phyloP scores from a whole-genome alignment of 2,888 invertebrate species.

The Spodoptera exigua region DNA sequence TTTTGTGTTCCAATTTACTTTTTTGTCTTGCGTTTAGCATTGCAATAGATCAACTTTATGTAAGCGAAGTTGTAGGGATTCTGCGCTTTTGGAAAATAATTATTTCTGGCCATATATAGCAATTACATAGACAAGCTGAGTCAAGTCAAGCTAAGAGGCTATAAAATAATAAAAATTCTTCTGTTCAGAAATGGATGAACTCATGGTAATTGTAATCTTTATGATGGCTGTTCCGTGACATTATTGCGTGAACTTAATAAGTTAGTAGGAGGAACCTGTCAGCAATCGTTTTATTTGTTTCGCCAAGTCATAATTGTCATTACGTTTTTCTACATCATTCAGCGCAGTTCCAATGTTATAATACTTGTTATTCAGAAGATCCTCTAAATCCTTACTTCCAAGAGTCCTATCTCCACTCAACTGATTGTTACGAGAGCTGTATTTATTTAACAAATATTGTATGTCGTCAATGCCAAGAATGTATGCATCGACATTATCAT shows the following conservation, averaged over 20 bases:
- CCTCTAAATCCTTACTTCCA: constrained; percentile 20
- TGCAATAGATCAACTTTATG: too few relatives aligned
- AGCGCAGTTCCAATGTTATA: constrained; percentile 15
- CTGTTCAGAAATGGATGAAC: too few relatives aligned
- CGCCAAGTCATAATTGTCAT: constrained; percentile 4
- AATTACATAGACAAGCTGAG: too few relatives aligned
- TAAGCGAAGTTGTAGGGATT: too few relatives aligned
- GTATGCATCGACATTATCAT: constrained; percentile 63
- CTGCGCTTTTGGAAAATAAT: too few relatives aligned
- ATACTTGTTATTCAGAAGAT: constrained; percentile 14
- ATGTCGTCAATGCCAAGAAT: constrained; percentile 61
- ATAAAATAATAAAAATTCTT: too few relatives aligned
- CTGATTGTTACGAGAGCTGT: constrained; percentile 8
- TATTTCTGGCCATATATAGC: too few relatives aligned
- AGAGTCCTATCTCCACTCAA: constrained; percentile 13
- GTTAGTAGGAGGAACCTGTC: neutral
- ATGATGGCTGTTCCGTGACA: too few relatives aligned
- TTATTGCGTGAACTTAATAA: neutral
- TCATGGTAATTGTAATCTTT: too few relatives aligned
- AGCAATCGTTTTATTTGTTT: constrained; percentile 17
- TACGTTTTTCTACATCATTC: constrained; percentile 17
- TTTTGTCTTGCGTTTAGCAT: too few relatives aligned
- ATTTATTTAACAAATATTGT: constrained; percentile 35
- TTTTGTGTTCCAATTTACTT: too few relatives aligned
- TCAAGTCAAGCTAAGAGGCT: too few relatives aligned